A percentile compares a stretch with the other conserved stretches of the same genome.
Conservation (phyloP, 2,888 invertebrate genomes). For the Melinopterus prodromus region DNA sequence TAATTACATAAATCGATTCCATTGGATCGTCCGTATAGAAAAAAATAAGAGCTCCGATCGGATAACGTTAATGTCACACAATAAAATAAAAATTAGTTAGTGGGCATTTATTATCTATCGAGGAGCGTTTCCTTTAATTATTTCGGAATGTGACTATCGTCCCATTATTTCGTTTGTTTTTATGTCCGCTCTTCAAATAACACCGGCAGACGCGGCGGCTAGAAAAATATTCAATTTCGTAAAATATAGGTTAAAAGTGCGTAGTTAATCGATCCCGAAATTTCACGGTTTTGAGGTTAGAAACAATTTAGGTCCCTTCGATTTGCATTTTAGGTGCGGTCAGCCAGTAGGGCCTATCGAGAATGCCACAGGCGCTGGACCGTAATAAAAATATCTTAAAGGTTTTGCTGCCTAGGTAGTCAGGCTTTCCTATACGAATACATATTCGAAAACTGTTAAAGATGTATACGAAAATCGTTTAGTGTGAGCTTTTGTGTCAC, state of each 20-base stretch:
- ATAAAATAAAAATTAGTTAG: neutral
- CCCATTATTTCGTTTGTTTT: neutral
- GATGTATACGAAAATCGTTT: slow-evolving; percentile 18
- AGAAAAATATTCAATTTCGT: neutral
- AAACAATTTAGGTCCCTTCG: neutral
- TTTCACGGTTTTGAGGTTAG: neutral
- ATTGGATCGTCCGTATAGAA: neutral
- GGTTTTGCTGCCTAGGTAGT: too few species aligned
- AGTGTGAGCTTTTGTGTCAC: slow-evolving; percentile 11
- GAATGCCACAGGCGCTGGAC: slow-evolving; percentile 9
- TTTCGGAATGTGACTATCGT: neutral
- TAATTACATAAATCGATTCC: neutral
- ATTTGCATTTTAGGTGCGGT: neutral
- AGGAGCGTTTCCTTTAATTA: neutral
- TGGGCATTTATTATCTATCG: neutral
- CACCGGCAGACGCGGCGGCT: neutral
- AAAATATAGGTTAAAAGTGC: slow-evolving; percentile 13
- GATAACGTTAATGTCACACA: neutral
- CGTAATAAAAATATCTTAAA: neutral
- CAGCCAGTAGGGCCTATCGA: neutral
- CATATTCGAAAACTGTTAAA: slow-evolving; percentile 15
- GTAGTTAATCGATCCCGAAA: neutral
- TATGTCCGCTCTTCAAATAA: neutral
- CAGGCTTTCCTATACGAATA: neutral
- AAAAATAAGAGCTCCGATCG: neutral